Conservation (phyloP, 2,113 vertebrate species). For the Azemiops feae region DNA sequence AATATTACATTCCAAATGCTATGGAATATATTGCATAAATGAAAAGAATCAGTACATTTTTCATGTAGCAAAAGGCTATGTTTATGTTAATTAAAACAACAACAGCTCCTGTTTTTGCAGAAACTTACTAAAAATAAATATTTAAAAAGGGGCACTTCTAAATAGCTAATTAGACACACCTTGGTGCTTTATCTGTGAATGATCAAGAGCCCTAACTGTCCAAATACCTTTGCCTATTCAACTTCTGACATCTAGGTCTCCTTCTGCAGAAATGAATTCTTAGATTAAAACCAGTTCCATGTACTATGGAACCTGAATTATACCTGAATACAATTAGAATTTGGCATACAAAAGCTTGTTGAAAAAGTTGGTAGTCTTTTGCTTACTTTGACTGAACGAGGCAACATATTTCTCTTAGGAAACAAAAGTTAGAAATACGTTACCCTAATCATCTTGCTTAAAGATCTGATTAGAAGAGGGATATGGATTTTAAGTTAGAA, state of each 20-base stretch:
- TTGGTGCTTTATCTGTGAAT: background rate
- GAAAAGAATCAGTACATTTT: background rate
- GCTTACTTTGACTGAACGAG: conserved; percentile 1
- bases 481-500: conserved; percentile 28
- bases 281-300: background rate
- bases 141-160: background rate
- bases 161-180: background rate
- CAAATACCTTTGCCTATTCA: background rate
- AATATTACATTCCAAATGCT: background rate
- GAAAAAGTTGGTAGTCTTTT: conserved; percentile 1
- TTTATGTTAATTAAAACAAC: background rate
- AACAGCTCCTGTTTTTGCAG: background rate
- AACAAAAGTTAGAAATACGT: background rate
- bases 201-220: background rate
- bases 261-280: background rate
- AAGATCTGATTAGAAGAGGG: conserved; percentile 13
- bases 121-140: background rate
- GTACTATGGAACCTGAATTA: background rate
- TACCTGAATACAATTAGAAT: background rate
- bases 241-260: background rate
- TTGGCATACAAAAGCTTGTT: conserved; percentile 6
- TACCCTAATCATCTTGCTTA: background rate
- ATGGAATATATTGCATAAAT: background rate
- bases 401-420: conserved; percentile 12
- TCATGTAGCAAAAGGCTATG: background rate